These are phyloP conservation scores for Ictalurus punctatus DNA, from an alignment of 2,113 vertebrate species.

Conservation along the genomic window DNA sequence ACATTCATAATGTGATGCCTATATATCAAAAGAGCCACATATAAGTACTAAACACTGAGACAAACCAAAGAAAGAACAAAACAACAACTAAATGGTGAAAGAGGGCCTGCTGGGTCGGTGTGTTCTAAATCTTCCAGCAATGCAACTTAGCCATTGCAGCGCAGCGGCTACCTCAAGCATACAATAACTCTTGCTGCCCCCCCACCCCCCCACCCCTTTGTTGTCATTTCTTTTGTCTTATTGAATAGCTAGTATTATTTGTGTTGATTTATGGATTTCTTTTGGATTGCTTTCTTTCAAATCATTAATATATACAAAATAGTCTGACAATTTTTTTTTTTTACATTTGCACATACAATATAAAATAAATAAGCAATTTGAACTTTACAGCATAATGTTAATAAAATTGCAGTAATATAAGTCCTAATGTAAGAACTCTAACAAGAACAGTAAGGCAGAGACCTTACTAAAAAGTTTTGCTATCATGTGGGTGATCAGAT, in stretches of 20 bases:
- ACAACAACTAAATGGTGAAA: background rate
- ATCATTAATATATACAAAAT: background rate
- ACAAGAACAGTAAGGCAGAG: background rate
- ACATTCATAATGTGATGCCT: background rate
- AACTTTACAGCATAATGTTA: background rate
- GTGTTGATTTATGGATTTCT: background rate
- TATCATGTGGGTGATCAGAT: background rate
- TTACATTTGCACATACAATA: background rate
- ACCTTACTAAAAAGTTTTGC: background rate
- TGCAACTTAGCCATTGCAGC: background rate
- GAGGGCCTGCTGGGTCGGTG: background rate
- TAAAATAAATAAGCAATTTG: background rate
- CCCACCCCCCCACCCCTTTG: too few species aligned
- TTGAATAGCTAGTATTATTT: background rate
- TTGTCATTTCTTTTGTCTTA: background rate
- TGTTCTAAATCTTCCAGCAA: background rate
- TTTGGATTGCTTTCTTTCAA: background rate
- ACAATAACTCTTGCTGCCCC: background rate
- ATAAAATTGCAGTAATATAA: background rate
- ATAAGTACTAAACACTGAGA: background rate
- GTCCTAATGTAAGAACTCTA: too few species aligned
- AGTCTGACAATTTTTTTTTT: background rate
- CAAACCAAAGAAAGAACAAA: background rate
- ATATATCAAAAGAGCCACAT: background rate
- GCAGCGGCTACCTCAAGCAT: background rate